These are phyloP conservation scores for Myrmecobius fasciatus DNA, from an alignment of 2,113 vertebrate genomes.

Conservation along the genomic window DNA sequence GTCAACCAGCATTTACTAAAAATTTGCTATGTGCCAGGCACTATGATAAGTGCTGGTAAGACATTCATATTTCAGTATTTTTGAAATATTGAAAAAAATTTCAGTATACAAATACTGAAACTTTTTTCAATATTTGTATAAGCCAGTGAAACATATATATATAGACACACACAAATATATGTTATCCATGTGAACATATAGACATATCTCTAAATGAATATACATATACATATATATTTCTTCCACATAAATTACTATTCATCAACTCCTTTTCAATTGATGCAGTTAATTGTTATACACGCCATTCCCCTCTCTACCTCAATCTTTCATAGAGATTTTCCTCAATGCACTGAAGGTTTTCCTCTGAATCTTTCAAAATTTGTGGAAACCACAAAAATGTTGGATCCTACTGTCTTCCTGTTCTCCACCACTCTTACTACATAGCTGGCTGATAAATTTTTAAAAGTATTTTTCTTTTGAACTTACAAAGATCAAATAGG, in stretches of 20 bases:
- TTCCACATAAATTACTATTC: not conserved
- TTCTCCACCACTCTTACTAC: not conserved
- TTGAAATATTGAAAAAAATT: too few relatives aligned
- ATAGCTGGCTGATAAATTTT: not conserved
- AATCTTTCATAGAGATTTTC: not conserved
- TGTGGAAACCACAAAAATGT: not conserved
- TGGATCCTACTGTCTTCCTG: not conserved
- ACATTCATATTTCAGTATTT: not conserved
- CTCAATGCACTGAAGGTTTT: not conserved
- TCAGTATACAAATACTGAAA: not conserved
- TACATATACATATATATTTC: not conserved
- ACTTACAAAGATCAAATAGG: not conserved
- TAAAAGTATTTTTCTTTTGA: not conserved
- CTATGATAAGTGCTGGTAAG: not conserved
- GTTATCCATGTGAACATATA: too few relatives aligned
- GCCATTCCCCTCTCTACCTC: not conserved
- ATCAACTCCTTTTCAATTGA: not conserved
- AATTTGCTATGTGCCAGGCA: not conserved
- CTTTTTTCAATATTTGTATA: too few relatives aligned
- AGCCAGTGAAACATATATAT: too few relatives aligned
- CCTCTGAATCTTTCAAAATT: not conserved
- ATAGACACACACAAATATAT: too few relatives aligned
- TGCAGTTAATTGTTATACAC: not conserved
- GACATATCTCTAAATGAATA: too few relatives aligned
- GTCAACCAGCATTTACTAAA: not conserved